Base-by-base conservation (phyloP, 1,140 invertebrate genomes). In the Littorina saxatilis region DNA sequence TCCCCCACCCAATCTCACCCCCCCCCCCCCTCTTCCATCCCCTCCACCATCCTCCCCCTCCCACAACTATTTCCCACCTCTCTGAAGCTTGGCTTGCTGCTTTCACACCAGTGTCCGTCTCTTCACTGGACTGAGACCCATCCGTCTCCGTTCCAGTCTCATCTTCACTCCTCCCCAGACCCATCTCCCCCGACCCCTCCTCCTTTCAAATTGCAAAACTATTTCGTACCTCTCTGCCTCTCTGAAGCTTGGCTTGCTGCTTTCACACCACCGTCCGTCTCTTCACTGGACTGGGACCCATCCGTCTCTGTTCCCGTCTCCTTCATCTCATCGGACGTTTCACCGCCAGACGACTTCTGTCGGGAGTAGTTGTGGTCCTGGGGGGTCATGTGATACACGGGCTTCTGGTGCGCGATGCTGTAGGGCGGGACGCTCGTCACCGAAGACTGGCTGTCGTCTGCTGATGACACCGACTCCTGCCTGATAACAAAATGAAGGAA, bases 351-450 rank as follows among this genome's bases (percentile, higher is more conserved):
- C 79, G 85, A 85, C 52, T 90, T 90, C 58, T 88, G 82, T 66
- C 83, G 87, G 74, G 88, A 91, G 82, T 92, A 92, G 9, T 90
- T 89, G 81, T 92, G 91, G 82, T 92, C 91, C 37, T 81, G 81
- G 20, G 89, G 84, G n/a, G 82, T 82, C 58, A 80, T 83, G 80
- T 87, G 86, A 27, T 83, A 84, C 17, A 85, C 77, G 0, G 77
- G 86, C 40, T 76, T 75, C 55, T 61, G 73, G 50, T 83, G 80
- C 2, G 76, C n/a, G 63, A 52, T 55, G 77, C 78, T 80, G 84
- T 79, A 81, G 72, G 76, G 43, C 4, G 83, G 81, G 13, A 80
- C 72, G 17, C 82, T 81, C 23, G 68, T 27, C 20, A 78, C 72
- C 1, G 81, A 83, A 23, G 79, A 82, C 43, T 82, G 83, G 55